These are phyloP conservation scores for Gymnocypris eckloni DNA, from an alignment of 2,797 vertebrate genomes.

Conservation along the genomic window DNA sequence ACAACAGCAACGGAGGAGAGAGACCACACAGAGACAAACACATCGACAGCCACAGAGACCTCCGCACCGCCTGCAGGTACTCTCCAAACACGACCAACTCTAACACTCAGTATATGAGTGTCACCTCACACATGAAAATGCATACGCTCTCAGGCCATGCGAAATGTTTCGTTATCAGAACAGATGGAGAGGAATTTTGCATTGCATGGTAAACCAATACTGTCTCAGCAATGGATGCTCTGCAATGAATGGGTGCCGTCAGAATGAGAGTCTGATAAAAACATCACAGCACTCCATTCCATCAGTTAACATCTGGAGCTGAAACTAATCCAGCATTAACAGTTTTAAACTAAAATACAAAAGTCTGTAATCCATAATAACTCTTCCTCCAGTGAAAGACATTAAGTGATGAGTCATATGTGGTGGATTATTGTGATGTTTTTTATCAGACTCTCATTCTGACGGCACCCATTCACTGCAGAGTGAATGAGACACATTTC, in stretches of 20 bases:
- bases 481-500: too few relatives aligned
- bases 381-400: too few relatives aligned
- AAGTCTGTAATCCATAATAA: background rate
- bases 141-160: background rate
- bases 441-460: too few relatives aligned
- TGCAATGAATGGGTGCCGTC: background rate
- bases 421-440: too few relatives aligned
- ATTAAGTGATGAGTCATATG: too few relatives aligned
- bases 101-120: background rate
- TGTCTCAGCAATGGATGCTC: background rate
- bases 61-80: slow-evolving; percentile 12
- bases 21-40: background rate
- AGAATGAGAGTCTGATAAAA: background rate
- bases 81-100: background rate
- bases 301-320: too few relatives aligned
- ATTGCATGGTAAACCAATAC: background rate
- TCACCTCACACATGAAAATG: background rate
- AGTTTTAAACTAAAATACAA: too few relatives aligned
- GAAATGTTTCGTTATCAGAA: background rate
- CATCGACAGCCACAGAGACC: background rate
- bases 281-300: too few relatives aligned
- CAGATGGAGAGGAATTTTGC: background rate
- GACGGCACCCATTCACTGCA: too few relatives aligned
- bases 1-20: slow-evolving; percentile 67
- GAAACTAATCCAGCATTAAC: too few relatives aligned